phyloP scores from a whole-genome alignment of 2,888 invertebrate genomes.

The Microctonus aethiopoides region DNA sequence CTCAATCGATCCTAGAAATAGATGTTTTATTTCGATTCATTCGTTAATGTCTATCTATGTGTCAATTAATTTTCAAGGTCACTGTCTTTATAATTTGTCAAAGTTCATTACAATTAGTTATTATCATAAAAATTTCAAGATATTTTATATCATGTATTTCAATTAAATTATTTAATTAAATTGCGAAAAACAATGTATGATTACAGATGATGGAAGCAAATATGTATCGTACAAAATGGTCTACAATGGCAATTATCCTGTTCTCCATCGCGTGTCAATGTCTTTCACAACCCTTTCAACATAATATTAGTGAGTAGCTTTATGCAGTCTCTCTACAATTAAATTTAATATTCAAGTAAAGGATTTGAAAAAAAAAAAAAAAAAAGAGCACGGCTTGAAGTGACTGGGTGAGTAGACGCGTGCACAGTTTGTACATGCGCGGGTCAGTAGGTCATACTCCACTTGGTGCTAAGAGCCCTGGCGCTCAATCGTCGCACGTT shows the following conservation, averaged over 20 bases:
- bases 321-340: not conserved
- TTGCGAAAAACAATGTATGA: too few species aligned
- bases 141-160: too few species aligned
- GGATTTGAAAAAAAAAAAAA: not conserved
- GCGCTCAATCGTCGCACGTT: slow-evolving; percentile 27
- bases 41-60: not conserved
- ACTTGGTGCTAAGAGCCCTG: slow-evolving; percentile 47
- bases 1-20: not conserved
- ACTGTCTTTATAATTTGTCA: not conserved
- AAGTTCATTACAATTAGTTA: not conserved
- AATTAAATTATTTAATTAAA: too few species aligned
- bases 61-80: not conserved
- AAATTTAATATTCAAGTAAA: too few species aligned
- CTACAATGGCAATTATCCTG: slow-evolving; percentile 37
- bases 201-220: slow-evolving; percentile 43
- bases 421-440: slow-evolving; percentile 36
- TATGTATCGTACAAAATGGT: slow-evolving; percentile 40
- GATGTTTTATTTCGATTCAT: not conserved
- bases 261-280: slow-evolving; percentile 41
- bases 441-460: slow-evolving; percentile 54
- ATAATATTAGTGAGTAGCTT: slow-evolving; percentile 48
- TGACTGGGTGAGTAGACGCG: slow-evolving; percentile 27
- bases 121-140: too few species aligned
- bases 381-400: slow-evolving; percentile 17
- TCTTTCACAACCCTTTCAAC: slow-evolving; percentile 44